These are phyloP conservation scores for Eulithis prunata DNA, from an alignment of 2,888 invertebrate genomes.

Conservation along the genomic window DNA sequence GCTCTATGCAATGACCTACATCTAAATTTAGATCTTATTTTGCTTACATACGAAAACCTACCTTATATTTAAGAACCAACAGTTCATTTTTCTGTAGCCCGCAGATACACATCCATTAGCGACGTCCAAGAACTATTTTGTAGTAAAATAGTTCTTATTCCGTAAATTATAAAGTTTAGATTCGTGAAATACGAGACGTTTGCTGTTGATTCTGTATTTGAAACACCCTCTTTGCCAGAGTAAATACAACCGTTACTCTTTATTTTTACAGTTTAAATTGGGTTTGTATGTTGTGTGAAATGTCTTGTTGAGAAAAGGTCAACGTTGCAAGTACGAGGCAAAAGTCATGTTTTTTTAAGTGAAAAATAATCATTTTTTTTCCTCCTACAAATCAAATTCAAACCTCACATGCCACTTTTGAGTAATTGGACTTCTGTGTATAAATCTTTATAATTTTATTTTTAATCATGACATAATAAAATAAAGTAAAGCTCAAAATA, in stretches of 20 bases:
- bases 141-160: conserved; percentile 25
- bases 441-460: too few relatives aligned
- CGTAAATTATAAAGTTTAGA: conserved; percentile 1
- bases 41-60: conserved; percentile 28
- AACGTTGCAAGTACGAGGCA: not conserved
- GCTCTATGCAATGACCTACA: conserved; percentile 59
- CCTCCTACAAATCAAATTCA: too few relatives aligned
- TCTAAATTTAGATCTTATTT: conserved; percentile 57
- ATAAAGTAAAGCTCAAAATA: not conserved
- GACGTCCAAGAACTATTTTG: conserved; percentile 1
- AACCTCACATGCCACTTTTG: too few relatives aligned
- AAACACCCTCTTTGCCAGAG: conserved; percentile 2
- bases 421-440: too few relatives aligned
- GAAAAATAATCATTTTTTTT: too few relatives aligned
- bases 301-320: conserved; percentile 7
- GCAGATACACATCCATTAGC: conserved; percentile 16
- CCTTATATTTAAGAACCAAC: not conserved
- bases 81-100: conserved; percentile 7
- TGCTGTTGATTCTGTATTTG: conserved; percentile 16
- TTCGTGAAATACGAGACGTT: not conserved
- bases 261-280: conserved; percentile 5
- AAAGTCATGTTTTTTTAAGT: too few relatives aligned
- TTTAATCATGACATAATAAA: too few relatives aligned
- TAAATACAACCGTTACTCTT: conserved; percentile 5
- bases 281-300: not conserved